A percentile compares a stretch with the other conserved stretches of the same genome.
phyloP scores from a whole-genome alignment of 1,140 invertebrate genomes.

The Helicorthomorpha holstii region DNA sequence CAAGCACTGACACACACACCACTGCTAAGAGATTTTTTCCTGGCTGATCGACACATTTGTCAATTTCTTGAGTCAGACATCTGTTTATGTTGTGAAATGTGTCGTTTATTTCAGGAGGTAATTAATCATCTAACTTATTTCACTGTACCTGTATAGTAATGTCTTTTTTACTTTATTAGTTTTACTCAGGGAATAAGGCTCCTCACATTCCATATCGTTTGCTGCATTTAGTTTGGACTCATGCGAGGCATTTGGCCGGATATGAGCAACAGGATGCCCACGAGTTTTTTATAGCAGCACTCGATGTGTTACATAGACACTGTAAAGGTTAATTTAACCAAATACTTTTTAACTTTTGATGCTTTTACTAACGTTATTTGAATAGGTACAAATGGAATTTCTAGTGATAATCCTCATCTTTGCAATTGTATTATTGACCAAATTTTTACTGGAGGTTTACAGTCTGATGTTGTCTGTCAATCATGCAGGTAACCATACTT shows the following conservation, averaged over 20 bases:
- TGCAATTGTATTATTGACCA: constrained; percentile 96
- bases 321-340: constrained; percentile 28
- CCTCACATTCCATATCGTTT: constrained; percentile 75
- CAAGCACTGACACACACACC: constrained; percentile 92
- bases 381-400: constrained; percentile 27
- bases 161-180: constrained; percentile 33
- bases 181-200: constrained; percentile 75
- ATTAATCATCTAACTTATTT: constrained; percentile 5
- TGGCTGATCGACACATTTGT: constrained; percentile 79
- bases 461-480: constrained; percentile 93
- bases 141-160: constrained; percentile 3
- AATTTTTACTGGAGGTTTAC: constrained; percentile 88
- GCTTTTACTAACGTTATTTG: too few species aligned
- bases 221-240: constrained; percentile 89
- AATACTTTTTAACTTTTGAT: background rate
- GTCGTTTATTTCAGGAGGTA: constrained; percentile 37
- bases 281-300: constrained; percentile 91
- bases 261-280: constrained; percentile 98
- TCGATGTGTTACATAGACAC: constrained; percentile 80
- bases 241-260: constrained; percentile 83
- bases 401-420: constrained; percentile 37
- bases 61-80: constrained; percentile 34
- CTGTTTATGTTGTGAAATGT: constrained; percentile 88
- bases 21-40: constrained; percentile 82
- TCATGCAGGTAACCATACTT: constrained; percentile 77